phyloP scores from a whole-genome alignment of 2,888 invertebrate genomes.

The Dendrolimus houi region DNA sequence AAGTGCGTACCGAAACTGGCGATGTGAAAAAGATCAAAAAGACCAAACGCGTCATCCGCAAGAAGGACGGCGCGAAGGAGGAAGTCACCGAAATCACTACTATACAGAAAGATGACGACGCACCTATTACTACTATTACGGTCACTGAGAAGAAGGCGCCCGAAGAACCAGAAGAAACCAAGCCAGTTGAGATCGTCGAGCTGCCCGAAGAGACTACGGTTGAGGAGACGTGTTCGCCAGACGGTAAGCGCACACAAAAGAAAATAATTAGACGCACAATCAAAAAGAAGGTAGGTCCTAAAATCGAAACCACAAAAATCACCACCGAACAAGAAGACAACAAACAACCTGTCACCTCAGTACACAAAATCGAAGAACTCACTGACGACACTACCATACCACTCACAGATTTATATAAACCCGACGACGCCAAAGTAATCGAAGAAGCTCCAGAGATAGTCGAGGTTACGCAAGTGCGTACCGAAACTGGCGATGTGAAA shows the following conservation, averaged over 20 bases:
- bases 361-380: slow-evolving; percentile 18
- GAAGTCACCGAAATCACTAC: background rate
- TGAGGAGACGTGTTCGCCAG: background rate
- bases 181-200: background rate
- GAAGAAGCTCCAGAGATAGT: slow-evolving; percentile 13
- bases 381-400: slow-evolving; percentile 15
- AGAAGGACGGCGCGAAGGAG: background rate
- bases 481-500: slow-evolving; percentile 31
- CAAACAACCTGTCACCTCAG: slow-evolving; percentile 19
- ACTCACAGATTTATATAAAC: slow-evolving; percentile 8
- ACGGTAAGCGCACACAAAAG: slow-evolving; percentile 23
- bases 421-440: slow-evolving; percentile 24
- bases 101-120: background rate
- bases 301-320: slow-evolving; percentile 16
- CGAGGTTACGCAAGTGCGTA: slow-evolving; percentile 34
- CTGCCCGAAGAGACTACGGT: background rate
- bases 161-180: background rate
- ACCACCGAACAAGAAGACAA: slow-evolving; percentile 7
- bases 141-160: background rate
- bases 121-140: background rate
- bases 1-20: slow-evolving; percentile 21
- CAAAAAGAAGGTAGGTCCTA: slow-evolving; percentile 22
- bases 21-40: slow-evolving; percentile 13
- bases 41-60: background rate
- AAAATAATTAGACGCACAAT: slow-evolving; percentile 26